Evolutionary conservation across 2,797 vertebrate genomes (phyloP).

Genomic region (Pseudotriccus pelzelni): DNA sequence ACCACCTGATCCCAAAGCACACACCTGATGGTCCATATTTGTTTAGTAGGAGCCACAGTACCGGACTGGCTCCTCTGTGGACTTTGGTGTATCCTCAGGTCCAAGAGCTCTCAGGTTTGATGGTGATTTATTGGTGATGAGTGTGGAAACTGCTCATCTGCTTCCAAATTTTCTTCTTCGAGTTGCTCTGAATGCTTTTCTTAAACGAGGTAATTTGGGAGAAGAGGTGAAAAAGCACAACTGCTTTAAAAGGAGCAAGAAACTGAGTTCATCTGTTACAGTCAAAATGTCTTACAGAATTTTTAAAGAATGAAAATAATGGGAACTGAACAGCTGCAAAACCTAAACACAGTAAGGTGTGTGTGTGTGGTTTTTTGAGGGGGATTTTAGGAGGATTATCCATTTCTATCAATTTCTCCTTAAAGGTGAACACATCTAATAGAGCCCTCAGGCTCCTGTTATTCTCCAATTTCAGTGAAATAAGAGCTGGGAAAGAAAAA

Average conservation of each 20-base stretch:
- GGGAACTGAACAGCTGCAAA: neutral
- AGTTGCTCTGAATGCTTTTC: neutral
- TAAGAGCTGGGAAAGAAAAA: neutral
- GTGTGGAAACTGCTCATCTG: accelerated
- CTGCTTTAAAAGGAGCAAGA: neutral
- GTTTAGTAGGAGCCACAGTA: neutral
- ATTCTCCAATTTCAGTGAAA: neutral
- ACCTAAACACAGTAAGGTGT: neutral
- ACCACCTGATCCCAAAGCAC: neutral
- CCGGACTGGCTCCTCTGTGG: neutral
- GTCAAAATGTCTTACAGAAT: neutral
- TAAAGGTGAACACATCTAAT: neutral
- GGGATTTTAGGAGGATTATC: neutral
- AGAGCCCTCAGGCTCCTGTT: neutral
- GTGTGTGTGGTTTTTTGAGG: neutral
- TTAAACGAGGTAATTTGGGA: neutral
- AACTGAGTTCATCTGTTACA: neutral
- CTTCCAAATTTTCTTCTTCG: neutral
- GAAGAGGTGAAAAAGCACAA: neutral
- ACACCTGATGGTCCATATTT: neutral
- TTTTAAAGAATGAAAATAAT: neutral
- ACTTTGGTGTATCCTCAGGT: neutral
- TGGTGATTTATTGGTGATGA: neutral
- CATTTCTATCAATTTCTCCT: neutral
- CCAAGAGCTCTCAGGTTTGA: neutral